A percentile compares a stretch with the other conserved stretches of the same genome.
These are phyloP conservation scores for Epistrophe grossulariae DNA, from an alignment of 2,888 invertebrate species.

Conservation along the genomic window DNA sequence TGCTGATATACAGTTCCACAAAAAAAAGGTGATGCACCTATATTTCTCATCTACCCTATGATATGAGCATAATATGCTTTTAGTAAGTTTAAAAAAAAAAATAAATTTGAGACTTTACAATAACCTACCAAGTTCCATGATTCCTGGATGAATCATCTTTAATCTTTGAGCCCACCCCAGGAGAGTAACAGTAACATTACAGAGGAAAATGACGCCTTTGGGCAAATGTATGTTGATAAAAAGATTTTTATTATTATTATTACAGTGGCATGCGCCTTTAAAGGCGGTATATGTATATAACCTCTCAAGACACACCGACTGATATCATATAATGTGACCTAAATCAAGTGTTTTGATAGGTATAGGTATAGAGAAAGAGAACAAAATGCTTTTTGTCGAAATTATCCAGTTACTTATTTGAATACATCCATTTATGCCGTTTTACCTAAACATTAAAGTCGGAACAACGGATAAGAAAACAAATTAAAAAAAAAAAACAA, in stretches of 20 bases:
- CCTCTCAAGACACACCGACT: not conserved
- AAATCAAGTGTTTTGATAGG: not conserved
- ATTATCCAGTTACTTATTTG: constrained; percentile 3
- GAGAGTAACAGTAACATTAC: not conserved
- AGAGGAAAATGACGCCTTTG: not conserved
- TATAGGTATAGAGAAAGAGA: not conserved
- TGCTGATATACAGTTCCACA: no score
- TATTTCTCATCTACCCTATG: no score
- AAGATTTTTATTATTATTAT: not conserved
- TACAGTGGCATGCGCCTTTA: not conserved
- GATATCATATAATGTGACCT: constrained; percentile 2
- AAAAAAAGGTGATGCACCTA: no score
- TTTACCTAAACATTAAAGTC: constrained; percentile 14
- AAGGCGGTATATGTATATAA: not conserved
- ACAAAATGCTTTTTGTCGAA: not conserved
- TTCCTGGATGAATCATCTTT: not conserved
- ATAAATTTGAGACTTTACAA: not conserved
- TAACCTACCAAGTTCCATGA: not conserved
- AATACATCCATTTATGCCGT: constrained; percentile 1
- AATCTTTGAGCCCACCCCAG: not conserved
- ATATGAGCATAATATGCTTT: no score
- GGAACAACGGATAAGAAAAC: constrained; percentile 19
- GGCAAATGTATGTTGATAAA: not conserved
- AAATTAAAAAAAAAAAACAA: not conserved
- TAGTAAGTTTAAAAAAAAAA: no score